Base-by-base conservation (phyloP, 2,888 invertebrate species). In the Baronia brevicornis region DNA sequence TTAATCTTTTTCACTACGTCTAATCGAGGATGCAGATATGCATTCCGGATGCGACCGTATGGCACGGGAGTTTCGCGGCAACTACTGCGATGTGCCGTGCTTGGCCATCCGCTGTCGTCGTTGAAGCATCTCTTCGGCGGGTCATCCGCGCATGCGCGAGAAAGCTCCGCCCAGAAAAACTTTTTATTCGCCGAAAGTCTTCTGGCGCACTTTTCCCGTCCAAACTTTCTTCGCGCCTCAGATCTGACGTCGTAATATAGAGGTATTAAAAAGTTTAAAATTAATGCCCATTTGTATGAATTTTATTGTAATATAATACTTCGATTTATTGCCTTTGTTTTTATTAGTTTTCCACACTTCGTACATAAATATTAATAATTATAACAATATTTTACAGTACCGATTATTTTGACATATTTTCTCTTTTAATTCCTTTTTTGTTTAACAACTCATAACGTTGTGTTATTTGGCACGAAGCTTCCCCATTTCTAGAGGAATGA, bases 41-140 rank as follows among this genome's bases (percentile, higher is more conserved):
- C 80, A 78, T 70, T 44, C 48, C 65, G 62, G 39, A 54, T 64
- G 66, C 78, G 79, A 70, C 74, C 72, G 74, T 48, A 40, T 60
- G 49, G 54, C 59, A 56, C 72, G 55, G 53, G 46, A 66, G 56
- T 54, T 48, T 48, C 80, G 82, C 77, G 78, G 61, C 55, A 54
- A 82, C 80, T 84, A 67, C 51, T 64, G 48, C 11, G 22, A 8
- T 12, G 25, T 26, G 30, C 27, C 10, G 22, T 50, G 51, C 60
- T 55, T 50, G 59, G 42, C 51, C 64, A 59, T 61, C 67, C 49
- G 47, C 56, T 46, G 65, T 43, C 57, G 66, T 50, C 60, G 70
- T 57, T 57, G 66, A 56, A 54, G 66, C 75, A 80, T 48, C 46
- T 82, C 79, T 80, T 80, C 75, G 39, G 73, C 68, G 48, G 3